A percentile compares a stretch with the other conserved stretches of the same genome.
Evolutionary conservation across 2,888 invertebrate genomes (phyloP).

Genomic region (Temnothorax ravouxi): DNA sequence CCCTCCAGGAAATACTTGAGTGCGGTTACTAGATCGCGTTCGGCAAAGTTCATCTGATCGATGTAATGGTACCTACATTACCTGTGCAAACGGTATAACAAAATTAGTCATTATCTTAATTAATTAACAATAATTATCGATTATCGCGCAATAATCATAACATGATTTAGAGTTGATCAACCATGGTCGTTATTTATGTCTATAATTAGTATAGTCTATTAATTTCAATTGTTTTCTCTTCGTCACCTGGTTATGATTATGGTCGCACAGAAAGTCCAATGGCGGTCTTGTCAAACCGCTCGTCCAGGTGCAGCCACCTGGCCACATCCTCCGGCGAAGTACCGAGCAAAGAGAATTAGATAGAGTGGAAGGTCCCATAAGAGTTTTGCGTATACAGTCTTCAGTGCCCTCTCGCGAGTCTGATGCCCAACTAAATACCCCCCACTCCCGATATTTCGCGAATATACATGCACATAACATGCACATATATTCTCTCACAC

Average conservation of each 20-base stretch:
- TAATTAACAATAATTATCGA: constrained; percentile 2
- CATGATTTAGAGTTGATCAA: not conserved
- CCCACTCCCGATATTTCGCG: too few species aligned
- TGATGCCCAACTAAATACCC: too few species aligned
- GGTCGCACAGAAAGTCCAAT: constrained; percentile 99
- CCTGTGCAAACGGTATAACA: not conserved
- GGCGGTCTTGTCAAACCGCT: constrained; percentile 97
- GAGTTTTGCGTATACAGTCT: too few species aligned
- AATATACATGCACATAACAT: too few species aligned
- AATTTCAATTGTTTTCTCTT: not conserved
- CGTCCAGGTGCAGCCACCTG: constrained; percentile 97
- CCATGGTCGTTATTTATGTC: not conserved
- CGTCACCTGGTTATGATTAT: constrained; percentile 98
- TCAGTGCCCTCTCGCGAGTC: too few species aligned
- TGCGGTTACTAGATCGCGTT: constrained; percentile 96
- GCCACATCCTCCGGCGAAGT: constrained; percentile 95
- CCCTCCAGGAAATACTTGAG: constrained; percentile 97
- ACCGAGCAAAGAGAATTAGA: too few species aligned
- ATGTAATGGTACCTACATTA: constrained; percentile 99
- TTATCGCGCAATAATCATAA: not conserved
- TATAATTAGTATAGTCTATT: not conserved
- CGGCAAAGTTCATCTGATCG: constrained; percentile 96
- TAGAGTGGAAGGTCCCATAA: too few species aligned
- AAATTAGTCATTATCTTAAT: not conserved
- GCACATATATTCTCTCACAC: too few species aligned